Evolutionary conservation across 2,113 vertebrate species (phyloP).

Genomic region (Ardeotis arabs): DNA sequence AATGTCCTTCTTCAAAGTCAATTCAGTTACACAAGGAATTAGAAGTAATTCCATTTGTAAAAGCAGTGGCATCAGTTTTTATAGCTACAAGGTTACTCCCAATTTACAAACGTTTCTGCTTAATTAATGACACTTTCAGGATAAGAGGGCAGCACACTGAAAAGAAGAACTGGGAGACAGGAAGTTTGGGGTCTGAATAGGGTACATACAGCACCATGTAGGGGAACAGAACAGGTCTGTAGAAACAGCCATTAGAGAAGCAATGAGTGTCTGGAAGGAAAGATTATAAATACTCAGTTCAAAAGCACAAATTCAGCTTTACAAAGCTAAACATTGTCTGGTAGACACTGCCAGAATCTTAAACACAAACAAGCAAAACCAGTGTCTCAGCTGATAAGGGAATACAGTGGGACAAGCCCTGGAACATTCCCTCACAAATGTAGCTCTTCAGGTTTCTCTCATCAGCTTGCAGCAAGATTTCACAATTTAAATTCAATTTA

Average conservation of each 20-base stretch:
- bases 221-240: neutral
- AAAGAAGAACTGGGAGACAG: neutral
- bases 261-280: neutral
- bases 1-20: fast-evolving
- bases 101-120: neutral
- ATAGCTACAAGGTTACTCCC: neutral
- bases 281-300: neutral
- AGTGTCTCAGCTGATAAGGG: neutral
- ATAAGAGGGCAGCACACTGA: neutral
- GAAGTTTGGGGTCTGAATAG: neutral
- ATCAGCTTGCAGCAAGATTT: neutral
- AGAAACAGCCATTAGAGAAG: neutral
- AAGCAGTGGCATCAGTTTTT: fast-evolving
- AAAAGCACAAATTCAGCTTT: neutral
- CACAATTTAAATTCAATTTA: neutral
- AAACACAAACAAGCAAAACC: slow-evolving; percentile 18
- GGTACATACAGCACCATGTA: neutral
- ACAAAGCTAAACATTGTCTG: neutral
- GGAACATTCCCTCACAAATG: neutral
- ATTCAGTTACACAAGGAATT: neutral
- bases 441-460: neutral
- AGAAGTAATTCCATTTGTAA: neutral
- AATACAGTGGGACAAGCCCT: neutral
- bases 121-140: neutral
- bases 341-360: neutral